Percentiles rank a stretch among this genome's conserved stretches.
phyloP scores from a whole-genome alignment of 2,113 vertebrate genomes.

The Scolopax mira region DNA sequence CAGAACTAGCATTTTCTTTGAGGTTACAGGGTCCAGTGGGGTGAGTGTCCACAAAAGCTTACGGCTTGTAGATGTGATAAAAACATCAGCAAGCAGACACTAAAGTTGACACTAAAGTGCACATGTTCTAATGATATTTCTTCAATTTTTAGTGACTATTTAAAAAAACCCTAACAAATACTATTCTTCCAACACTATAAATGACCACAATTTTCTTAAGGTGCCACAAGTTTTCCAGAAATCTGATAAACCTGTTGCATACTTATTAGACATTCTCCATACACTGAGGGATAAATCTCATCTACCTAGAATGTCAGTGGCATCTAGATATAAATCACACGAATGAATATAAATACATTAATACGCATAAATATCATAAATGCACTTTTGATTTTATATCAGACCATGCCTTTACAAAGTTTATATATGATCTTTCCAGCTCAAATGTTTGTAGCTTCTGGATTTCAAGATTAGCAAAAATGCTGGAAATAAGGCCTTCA shows the following conservation, averaged over 20 bases:
- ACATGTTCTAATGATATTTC: not conserved
- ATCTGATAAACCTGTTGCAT: not conserved
- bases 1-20: not conserved
- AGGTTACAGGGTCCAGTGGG: rapidly evolving
- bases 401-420: not conserved
- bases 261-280: not conserved
- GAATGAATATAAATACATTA: not conserved
- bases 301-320: not conserved
- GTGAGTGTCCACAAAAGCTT: not conserved
- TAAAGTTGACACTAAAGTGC: not conserved
- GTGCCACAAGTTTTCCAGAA: not conserved
- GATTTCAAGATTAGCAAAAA: not conserved
- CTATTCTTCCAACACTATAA: not conserved
- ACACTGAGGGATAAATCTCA: not conserved
- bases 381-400: not conserved
- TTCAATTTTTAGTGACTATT: not conserved
- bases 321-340: not conserved
- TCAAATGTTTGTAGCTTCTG: not conserved
- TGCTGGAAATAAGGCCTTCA: not conserved
- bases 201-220: not conserved
- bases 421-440: not conserved
- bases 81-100: not conserved
- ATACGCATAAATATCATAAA: not conserved
- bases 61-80: not conserved
- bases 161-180: not conserved